A percentile compares a stretch with the other conserved stretches of the same genome.
phyloP scores from a whole-genome alignment of 2,113 vertebrate genomes.

The Leuciscus idus region DNA sequence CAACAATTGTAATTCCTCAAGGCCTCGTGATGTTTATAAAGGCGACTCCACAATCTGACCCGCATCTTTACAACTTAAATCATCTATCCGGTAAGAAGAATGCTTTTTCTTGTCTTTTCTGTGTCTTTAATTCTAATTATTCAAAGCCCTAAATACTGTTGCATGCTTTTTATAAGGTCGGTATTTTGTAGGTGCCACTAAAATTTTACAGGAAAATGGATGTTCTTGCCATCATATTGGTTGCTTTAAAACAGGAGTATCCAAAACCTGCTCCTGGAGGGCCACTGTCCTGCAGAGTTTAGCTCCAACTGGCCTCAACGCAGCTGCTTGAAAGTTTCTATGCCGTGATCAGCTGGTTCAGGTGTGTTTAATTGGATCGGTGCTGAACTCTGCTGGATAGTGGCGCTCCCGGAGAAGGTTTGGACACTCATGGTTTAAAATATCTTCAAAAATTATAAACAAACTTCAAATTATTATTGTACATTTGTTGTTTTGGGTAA shows the following conservation, averaged over 20 bases:
- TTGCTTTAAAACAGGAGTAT: too few relatives aligned
- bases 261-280: too few relatives aligned
- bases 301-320: too few relatives aligned
- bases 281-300: too few relatives aligned
- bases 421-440: too few relatives aligned
- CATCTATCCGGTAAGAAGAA: conserved; percentile 13
- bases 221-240: not conserved
- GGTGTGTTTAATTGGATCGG: too few relatives aligned
- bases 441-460: not conserved
- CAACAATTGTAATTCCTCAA: conserved; percentile 54
- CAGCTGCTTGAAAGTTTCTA: too few relatives aligned
- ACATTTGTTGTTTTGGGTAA: not conserved
- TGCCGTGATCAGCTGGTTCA: too few relatives aligned
- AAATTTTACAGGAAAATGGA: not conserved
- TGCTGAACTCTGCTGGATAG: too few relatives aligned
- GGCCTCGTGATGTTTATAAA: conserved; percentile 64
- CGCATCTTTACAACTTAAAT: not conserved
- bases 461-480: not conserved
- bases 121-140: not conserved
- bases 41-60: not conserved
- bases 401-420: too few relatives aligned
- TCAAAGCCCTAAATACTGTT: not conserved
- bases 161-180: not conserved
- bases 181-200: not conserved
- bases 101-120: not conserved